Percentiles rank a stretch among this genome's conserved stretches.
Conservation (phyloP, 2,888 invertebrate species). For the Cylloceria caligata region DNA sequence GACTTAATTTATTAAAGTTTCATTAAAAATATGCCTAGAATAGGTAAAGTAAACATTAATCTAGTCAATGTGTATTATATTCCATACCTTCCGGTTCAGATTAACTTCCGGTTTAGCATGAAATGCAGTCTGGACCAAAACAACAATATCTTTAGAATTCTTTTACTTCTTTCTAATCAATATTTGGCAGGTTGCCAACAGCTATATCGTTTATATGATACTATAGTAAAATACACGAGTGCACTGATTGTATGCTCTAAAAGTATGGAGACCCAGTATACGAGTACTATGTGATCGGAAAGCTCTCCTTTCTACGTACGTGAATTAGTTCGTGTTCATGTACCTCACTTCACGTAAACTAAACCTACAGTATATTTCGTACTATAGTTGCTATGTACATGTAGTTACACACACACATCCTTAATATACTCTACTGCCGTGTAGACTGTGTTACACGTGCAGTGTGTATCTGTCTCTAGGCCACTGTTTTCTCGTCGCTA, state of each 20-base stretch:
- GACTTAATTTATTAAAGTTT: too few species aligned
- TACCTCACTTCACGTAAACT: slow-evolving; percentile 12
- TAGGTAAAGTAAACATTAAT: too few species aligned
- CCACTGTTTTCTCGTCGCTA: slow-evolving; percentile 48
- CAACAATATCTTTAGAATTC: background rate
- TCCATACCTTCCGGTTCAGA: too few species aligned
- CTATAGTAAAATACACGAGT: slow-evolving; percentile 11
- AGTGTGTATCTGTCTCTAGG: slow-evolving; percentile 40
- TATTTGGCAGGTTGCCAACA: slow-evolving; percentile 6
- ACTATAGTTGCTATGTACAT: background rate
- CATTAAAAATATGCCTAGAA: too few species aligned
- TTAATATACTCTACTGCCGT: background rate
- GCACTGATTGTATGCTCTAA: background rate
- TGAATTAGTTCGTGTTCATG: slow-evolving; percentile 6
- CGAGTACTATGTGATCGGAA: slow-evolving; percentile 12
- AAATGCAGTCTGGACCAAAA: too few species aligned
- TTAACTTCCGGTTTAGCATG: too few species aligned
- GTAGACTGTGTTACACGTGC: slow-evolving; percentile 27
- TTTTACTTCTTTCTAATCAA: background rate
- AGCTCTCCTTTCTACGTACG: slow-evolving; percentile 5
- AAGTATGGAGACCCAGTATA: slow-evolving; percentile 6
- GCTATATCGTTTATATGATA: slow-evolving; percentile 12
- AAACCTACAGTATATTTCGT: slow-evolving; percentile 28
- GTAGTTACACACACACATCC: background rate
- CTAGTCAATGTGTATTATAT: too few species aligned